A percentile compares a stretch with the other conserved stretches of the same genome.
Conservation (phyloP, 2,888 invertebrate species). For the Julus scanicus region DNA sequence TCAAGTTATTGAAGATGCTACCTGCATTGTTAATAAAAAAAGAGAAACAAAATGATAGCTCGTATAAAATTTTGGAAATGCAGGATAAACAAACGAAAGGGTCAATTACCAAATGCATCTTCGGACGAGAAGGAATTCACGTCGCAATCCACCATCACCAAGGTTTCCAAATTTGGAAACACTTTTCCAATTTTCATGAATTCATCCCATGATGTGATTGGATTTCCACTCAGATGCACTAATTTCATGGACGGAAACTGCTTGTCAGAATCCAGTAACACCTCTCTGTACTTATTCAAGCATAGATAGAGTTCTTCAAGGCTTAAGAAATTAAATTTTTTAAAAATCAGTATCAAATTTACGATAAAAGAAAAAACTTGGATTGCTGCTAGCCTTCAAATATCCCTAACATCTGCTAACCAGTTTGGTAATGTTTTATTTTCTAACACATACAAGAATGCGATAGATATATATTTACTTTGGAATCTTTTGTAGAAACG, state of each 20-base stretch:
- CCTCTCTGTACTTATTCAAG: constrained; percentile 85
- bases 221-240: constrained; percentile 89
- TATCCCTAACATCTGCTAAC: too few species aligned
- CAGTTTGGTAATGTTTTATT: background rate
- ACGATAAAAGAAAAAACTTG: constrained; percentile 29
- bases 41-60: background rate
- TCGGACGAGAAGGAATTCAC: constrained; percentile 66
- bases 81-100: background rate
- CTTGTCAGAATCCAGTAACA: constrained; percentile 73
- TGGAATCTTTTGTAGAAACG: constrained; percentile 71
- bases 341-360: constrained; percentile 46
- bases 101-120: constrained; percentile 54
- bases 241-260: constrained; percentile 74
- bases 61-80: background rate
- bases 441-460: background rate
- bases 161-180: constrained; percentile 85
- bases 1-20: constrained; percentile 71
- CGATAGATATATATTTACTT: constrained; percentile 61
- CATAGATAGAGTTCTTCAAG: constrained; percentile 93
- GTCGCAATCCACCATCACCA: constrained; percentile 88
- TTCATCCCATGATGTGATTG: constrained; percentile 84
- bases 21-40: constrained; percentile 47
- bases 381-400: constrained; percentile 37
- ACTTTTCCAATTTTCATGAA: constrained; percentile 84
- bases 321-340: constrained; percentile 62